Evolutionary conservation across 2,113 vertebrate species (phyloP).

Genomic region (Trachemys scripta): DNA sequence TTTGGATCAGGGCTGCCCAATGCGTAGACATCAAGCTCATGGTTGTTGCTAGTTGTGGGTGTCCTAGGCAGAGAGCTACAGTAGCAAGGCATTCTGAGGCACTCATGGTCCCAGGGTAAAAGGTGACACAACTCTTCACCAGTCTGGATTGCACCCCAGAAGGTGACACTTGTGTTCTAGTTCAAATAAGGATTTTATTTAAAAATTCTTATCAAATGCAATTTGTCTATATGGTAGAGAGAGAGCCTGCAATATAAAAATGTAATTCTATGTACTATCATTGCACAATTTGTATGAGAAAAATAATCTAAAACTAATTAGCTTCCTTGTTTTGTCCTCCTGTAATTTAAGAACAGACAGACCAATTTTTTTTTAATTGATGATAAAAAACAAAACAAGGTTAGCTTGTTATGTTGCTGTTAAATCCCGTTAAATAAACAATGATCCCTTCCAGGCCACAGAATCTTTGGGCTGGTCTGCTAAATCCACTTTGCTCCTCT

Average conservation of each 20-base stretch:
- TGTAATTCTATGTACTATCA: background rate
- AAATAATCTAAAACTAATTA: background rate
- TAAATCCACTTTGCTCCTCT: background rate
- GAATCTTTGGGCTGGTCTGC: background rate
- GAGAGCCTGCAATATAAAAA: background rate
- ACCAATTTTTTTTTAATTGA: background rate
- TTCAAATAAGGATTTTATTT: background rate
- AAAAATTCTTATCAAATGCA: background rate
- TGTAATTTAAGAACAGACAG: background rate
- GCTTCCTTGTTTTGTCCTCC: background rate
- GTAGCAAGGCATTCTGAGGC: background rate
- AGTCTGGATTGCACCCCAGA: background rate
- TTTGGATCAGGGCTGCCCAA: background rate
- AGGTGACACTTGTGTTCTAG: background rate
- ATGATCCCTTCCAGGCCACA: background rate
- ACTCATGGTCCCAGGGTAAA: background rate
- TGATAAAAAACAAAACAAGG: background rate
- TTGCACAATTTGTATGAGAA: background rate
- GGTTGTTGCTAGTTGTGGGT: background rate
- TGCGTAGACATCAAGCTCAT: background rate
- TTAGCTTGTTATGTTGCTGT: background rate
- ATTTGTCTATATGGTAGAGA: background rate
- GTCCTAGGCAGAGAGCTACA: background rate
- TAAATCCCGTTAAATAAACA: background rate
- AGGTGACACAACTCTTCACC: background rate